A percentile compares a stretch with the other conserved stretches of the same genome.
Conservation (phyloP, 2,888 invertebrate genomes). For the Hermodice carunculata region DNA sequence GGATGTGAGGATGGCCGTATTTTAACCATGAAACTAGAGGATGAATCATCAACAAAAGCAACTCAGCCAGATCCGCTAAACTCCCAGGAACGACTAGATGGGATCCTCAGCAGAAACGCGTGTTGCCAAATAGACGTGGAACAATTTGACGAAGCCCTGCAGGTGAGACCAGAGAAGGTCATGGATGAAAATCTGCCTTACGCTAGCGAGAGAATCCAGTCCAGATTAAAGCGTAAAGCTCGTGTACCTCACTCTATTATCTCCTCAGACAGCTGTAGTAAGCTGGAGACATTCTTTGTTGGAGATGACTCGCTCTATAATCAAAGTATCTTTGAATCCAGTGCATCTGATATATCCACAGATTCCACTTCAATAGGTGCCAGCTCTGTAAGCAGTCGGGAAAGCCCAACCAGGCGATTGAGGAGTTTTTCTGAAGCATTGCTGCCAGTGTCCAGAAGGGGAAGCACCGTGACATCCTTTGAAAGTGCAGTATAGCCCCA, state of each 20-base stretch:
- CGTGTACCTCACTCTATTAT: constrained; percentile 34
- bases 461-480: too few relatives aligned
- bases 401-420: too few relatives aligned
- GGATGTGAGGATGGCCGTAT: constrained; percentile 44
- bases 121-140: constrained; percentile 10
- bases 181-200: constrained; percentile 30
- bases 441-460: too few relatives aligned
- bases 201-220: constrained; percentile 26
- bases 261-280: background rate
- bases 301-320: too few relatives aligned
- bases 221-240: constrained; percentile 23
- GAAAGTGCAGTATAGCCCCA: too few relatives aligned
- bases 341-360: too few relatives aligned
- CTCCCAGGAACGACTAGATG: constrained; percentile 16
- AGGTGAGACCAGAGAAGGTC: constrained; percentile 5
- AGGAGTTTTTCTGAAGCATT: too few relatives aligned
- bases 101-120: constrained; percentile 25
- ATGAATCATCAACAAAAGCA: background rate
- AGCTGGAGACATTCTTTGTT: too few relatives aligned
- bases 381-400: too few relatives aligned
- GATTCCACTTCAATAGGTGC: too few relatives aligned
- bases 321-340: too few relatives aligned
- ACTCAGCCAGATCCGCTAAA: constrained; percentile 4
- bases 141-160: constrained; percentile 26
- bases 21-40: constrained; percentile 37